phyloP scores from a whole-genome alignment of 2,113 vertebrate genomes.

The Xiphias gladius region DNA sequence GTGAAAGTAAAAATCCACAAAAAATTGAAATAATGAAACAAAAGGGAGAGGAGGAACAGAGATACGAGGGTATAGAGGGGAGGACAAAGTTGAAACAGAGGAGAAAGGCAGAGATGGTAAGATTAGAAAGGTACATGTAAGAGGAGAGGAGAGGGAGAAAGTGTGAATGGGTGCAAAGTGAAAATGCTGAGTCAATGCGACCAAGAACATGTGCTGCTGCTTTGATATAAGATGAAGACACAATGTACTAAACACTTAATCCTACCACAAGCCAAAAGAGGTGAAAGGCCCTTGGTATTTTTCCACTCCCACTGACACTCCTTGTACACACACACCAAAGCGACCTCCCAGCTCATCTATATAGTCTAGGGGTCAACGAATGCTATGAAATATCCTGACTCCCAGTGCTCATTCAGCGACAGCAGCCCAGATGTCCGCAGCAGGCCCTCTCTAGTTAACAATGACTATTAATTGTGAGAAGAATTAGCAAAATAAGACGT shows the following conservation, averaged over 20 bases:
- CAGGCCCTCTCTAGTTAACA: conserved; percentile 49
- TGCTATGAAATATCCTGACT: conserved; percentile 37
- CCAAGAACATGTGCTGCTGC: conserved; percentile 40
- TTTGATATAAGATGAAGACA: conserved; percentile 60
- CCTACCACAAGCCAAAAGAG: conserved; percentile 42
- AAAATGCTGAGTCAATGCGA: conserved; percentile 68
- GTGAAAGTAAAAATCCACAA: neutral
- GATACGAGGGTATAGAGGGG: neutral
- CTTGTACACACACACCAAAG: neutral
- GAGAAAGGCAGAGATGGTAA: conserved; percentile 35
- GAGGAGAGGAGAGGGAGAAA: conserved; percentile 25
- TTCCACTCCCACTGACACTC: conserved; percentile 11
- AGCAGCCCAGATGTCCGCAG: conserved; percentile 42
- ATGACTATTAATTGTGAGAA: conserved; percentile 55
- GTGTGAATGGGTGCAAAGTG: conserved; percentile 38
- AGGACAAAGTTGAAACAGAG: conserved; percentile 18
- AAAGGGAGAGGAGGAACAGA: conserved; percentile 13
- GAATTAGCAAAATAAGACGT: conserved; percentile 57
- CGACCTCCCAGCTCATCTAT: conserved; percentile 22
- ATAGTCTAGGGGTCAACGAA: conserved; percentile 51
- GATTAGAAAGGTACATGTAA: conserved; percentile 42
- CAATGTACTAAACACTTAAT: conserved; percentile 53
- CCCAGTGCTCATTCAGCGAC: conserved; percentile 14
- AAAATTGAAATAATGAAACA: conserved; percentile 5
- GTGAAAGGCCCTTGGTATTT: conserved; percentile 37